Base-by-base conservation (phyloP, 2,797 vertebrate genomes). In the Coracias cyanogaster region DNA sequence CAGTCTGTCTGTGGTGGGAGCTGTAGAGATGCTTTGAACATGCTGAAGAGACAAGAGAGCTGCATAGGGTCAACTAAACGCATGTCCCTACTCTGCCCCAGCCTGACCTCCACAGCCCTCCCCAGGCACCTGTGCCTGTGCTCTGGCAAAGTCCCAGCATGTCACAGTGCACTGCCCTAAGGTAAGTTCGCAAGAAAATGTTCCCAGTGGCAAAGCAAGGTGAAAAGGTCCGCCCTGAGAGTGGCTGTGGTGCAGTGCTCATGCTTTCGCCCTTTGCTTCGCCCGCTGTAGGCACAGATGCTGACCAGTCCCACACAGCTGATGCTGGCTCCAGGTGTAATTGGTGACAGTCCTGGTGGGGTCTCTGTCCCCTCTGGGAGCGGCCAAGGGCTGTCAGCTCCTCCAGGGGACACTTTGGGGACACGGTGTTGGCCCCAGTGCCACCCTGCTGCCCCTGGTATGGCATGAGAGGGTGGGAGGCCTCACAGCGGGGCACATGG, bases 251-350 rank as follows among this genome's bases (percentile, higher is more conserved):
- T 20, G 22, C n/a, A n/a, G 28, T 5, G 41, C 45, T 45, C 31
- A 7, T 0, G 0, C 22, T 33, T 9, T 29, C 2, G 2, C 9
- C 14, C 35, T 48, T 54, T 2, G 3, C 71, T 86, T 49, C 54
- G 54, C 76, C 25, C 2, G 5, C 46, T 2, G 1, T 29, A 28
- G 64, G 52, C 28, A 41, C 26, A n/a, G 43, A 11, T 2, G 15
- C 55, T 66, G 48, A 25, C 6, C 1, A 3, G 22, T 39, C 46
- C 26, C 45, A 8, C 14, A 1, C 0, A 0, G 26, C 39, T 3
- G 1, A 5, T 2, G 10, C 51, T 15, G 19, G 37, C 55, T 37
- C 15, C 0, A 0, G 20, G 25, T 29, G 35, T 20, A 10, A 15
- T 3, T 37, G 21, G 79, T 58, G 52, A 19, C n/a, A 13, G 66